Evolutionary conservation across 1,140 invertebrate species (phyloP), one percentile per base, ranked within the genome.

Genomic region (Zaprionus vittiger): DNA sequence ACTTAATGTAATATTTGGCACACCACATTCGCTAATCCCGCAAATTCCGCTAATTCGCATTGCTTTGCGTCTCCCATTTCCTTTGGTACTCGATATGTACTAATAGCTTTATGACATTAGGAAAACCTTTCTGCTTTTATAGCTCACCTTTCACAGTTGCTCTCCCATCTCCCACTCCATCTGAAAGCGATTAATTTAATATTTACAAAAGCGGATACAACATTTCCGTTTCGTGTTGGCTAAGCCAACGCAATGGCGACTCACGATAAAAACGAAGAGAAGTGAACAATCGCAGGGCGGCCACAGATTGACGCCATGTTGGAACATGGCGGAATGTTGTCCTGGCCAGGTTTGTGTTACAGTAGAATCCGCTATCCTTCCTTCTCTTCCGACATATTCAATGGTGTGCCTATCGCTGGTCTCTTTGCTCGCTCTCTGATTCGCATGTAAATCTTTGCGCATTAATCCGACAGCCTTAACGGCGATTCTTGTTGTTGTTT

Each of bases 381-480:
- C 15, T 4, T n/a, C 9, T 15, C 38, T n/a, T 62, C 20, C 47
- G 17, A 26, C 22, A 9, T 72, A 24, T 60, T 20, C 37, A 22
- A 17, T 38, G 28, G 9, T 56, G 44, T 17, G 55, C 47, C 47
- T 49, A 26, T 66, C 37, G 9, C 31, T 49, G 15, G 55, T 56
- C 14, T 15, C 38, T n/a, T 34, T 34, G 31, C 49, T 31, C 59
- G 47, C 56, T 56, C 56, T 11, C 81, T 79, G 77, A 87, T 83
- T 80, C 55, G 55, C 80, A 83, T 87, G 83, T 87, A 83, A 87
- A 83, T 87, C 83, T 78, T 83, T 67, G 67, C 55, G 52, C 83
- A 87, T 86, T 86, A 86, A 87, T 86, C 73, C 77, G 54, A 22
- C 70, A 67, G 73, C 56, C 77, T 85, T 75, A 75, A 78, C 82